Percentiles rank a stretch among this genome's conserved stretches.
Conservation (phyloP, 2,888 invertebrate genomes). For the Synanthedon formicaeformis region DNA sequence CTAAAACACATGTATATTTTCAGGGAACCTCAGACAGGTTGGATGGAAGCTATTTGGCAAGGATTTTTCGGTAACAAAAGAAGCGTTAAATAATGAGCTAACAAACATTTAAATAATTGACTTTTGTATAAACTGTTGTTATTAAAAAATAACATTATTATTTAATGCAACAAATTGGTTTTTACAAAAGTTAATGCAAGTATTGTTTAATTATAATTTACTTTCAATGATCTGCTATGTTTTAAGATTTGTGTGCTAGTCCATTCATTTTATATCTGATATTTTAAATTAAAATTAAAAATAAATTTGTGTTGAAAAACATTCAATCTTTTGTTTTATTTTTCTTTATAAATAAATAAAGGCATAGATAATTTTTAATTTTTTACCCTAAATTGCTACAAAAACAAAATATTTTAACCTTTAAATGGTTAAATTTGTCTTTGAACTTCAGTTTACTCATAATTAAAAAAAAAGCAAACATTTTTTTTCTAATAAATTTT, state of each 20-base stretch:
- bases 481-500: too few species aligned
- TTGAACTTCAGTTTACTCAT: too few species aligned
- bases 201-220: background rate
- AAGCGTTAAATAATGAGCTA: background rate
- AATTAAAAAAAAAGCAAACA: too few species aligned
- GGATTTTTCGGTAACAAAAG: constrained; percentile 20
- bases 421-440: too few species aligned
- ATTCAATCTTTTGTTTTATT: background rate
- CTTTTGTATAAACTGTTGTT: background rate
- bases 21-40: constrained; percentile 52
- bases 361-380: too few species aligned
- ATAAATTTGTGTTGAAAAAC: constrained; percentile 2
- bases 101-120: background rate
- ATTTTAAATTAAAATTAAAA: constrained; percentile 1
- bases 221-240: constrained; percentile 18
- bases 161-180: too few species aligned
- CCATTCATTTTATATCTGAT: constrained; percentile 10
- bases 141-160: background rate
- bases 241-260: constrained; percentile 15
- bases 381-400: too few species aligned
- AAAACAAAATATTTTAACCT: too few species aligned
- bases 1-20: constrained; percentile 10
- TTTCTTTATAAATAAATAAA: background rate
- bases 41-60: constrained; percentile 43
- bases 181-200: background rate